A percentile compares a stretch with the other conserved stretches of the same genome.
Conservation (phyloP, 2,113 vertebrate species). For the Menura novaehollandiae region DNA sequence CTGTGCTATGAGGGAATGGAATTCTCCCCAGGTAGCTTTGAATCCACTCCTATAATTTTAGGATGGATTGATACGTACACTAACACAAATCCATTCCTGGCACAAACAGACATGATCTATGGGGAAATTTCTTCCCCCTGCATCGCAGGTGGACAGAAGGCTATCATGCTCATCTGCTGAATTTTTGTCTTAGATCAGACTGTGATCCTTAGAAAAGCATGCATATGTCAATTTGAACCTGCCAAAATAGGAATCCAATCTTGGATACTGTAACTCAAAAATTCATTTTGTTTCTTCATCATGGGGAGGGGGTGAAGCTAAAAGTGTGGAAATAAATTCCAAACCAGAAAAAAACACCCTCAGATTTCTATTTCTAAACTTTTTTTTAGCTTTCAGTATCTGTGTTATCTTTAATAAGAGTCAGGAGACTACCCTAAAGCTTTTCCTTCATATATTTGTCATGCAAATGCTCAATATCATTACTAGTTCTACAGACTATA, state of each 20-base stretch:
- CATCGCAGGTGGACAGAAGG: neutral
- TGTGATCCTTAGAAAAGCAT: neutral
- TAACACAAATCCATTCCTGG: neutral
- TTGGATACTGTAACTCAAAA: neutral
- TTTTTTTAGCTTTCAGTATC: neutral
- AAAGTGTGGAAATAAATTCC: neutral
- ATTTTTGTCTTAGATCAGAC: neutral
- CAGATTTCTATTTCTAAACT: neutral
- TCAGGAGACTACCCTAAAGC: neutral
- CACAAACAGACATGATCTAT: neutral
- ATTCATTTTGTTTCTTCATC: neutral
- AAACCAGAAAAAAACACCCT: neutral
- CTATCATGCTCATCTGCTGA: neutral
- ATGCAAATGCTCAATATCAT: neutral
- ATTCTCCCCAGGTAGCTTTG: neutral
- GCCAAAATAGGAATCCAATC: neutral
- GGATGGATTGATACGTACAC: neutral
- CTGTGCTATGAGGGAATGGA: neutral
- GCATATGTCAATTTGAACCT: neutral
- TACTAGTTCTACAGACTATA: neutral
- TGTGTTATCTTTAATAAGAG: neutral
- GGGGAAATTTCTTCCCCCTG: neutral
- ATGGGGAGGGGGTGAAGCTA: rapidly evolving
- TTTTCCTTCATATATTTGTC: neutral
- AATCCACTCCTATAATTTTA: neutral